Evolutionary conservation across 1,140 invertebrate species (phyloP), one percentile per base, ranked within the genome.

Genomic region (Asbolus verrucosus): DNA sequence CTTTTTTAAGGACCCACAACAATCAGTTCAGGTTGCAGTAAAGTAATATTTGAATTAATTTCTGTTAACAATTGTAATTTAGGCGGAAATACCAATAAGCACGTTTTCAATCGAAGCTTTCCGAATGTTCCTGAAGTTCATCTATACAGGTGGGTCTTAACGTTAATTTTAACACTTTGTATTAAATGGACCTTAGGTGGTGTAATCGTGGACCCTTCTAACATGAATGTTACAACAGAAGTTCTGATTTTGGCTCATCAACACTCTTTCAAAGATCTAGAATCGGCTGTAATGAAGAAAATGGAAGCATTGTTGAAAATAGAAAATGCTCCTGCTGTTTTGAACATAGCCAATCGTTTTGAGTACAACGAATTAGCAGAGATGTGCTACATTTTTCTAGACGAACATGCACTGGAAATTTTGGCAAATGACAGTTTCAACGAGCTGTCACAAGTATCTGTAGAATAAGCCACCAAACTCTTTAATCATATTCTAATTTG

Each of bases 51-150:
- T n/a, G n/a, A n/a, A n/a, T n/a, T 27, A 27, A 8, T 27, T 27
- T 27, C 24, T 27, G 8, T 27, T 27, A 3, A 8, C 3, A 27
- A 27, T 27, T 27, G 24, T 27, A 27, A 27, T 78, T 62, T 83
- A 89, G 77, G 83, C 84, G 16, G 92, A 95, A 84, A 92, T 98
- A 50, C 89, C 91, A 75, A 78, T 98, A 9, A 89, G 91, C 79
- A 92, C 90, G 61, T 88, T 94, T 19, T 91, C 91, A 11, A 80
- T 95, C n/a, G 85, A 88, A 63, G 92, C 95, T 13, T 98, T 98
- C 77, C 92, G 93, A 81, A 87, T 89, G 46, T 83, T 98, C 0
- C 83, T 98, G 0, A 90, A 93, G 75, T 98, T 98, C 83, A 94
- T 98, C 41, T 98, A 98, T 79, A 96, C 93, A 60, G 86, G 86